A percentile compares a stretch with the other conserved stretches of the same genome.
Conservation (phyloP, 2,888 invertebrate species). For the Itoplectis maculator region DNA sequence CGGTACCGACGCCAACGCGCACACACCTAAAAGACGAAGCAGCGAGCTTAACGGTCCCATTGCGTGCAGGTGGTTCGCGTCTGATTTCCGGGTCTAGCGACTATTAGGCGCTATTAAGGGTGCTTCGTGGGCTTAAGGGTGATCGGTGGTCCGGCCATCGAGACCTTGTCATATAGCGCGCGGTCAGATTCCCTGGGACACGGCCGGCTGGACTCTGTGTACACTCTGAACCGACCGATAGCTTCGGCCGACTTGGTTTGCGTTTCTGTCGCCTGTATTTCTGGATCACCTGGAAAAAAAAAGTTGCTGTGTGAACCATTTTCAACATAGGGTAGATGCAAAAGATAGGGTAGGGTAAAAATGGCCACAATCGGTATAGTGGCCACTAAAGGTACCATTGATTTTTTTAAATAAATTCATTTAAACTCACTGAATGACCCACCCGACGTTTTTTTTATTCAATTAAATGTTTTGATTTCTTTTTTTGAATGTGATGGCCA, state of each 20-base stretch:
- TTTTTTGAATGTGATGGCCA: no score
- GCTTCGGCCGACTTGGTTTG: not conserved
- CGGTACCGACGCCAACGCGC: constrained; percentile 7
- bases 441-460: no score
- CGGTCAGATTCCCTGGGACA: constrained; percentile 28
- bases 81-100: constrained; percentile 74
- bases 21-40: constrained; percentile 40
- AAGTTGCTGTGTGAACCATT: not conserved
- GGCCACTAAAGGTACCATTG: no score
- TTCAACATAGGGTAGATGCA: no score
- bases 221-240: not conserved
- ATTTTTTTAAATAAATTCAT: no score
- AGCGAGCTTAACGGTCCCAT: constrained; percentile 75
- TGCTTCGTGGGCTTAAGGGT: constrained; percentile 73
- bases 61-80: constrained; percentile 77
- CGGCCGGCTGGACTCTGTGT: not conserved
- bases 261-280: not conserved
- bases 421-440: no score
- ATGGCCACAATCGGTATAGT: no score
- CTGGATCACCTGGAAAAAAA: not conserved
- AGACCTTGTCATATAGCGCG: constrained; percentile 17
- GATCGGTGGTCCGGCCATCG: constrained; percentile 64
- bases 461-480: no score
- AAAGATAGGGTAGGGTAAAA: no score
- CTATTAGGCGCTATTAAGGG: constrained; percentile 73